phyloP scores from a whole-genome alignment of 2,888 invertebrate species.

The Sinodicranocentrus sp. region DNA sequence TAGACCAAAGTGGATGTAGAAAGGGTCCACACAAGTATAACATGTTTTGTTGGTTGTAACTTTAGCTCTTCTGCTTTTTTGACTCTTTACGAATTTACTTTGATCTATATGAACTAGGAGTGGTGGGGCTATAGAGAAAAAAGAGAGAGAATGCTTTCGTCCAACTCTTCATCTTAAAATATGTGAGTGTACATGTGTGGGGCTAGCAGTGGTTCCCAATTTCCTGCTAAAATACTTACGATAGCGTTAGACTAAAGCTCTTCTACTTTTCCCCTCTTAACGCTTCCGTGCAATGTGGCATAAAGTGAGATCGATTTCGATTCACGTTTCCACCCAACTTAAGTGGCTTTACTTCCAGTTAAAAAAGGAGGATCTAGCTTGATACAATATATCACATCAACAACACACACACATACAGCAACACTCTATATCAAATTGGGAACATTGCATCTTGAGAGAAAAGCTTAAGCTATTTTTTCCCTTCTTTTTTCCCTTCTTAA shows the following conservation, averaged over 20 bases:
- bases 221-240: conserved; percentile 26
- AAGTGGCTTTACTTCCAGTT: conserved; percentile 62
- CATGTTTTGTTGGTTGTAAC: conserved; percentile 27
- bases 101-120: conserved; percentile 25
- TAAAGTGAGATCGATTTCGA: conserved; percentile 66
- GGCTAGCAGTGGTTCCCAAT: conserved; percentile 16
- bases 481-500: background rate
- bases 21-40: no score
- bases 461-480: conserved; percentile 6
- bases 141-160: background rate
- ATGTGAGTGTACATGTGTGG: no score
- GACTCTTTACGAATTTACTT: conserved; percentile 15
- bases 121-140: background rate
- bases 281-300: conserved; percentile 45
- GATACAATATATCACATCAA: conserved; percentile 61
- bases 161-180: background rate
- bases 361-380: conserved; percentile 45
- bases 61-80: conserved; percentile 20
- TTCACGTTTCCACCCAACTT: conserved; percentile 46
- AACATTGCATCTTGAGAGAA: conserved; percentile 3
- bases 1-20: no score
- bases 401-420: conserved; percentile 29
- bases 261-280: conserved; percentile 29
- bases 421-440: conserved; percentile 20
- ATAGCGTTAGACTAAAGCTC: background rate